These are phyloP conservation scores for Lumbricus terrestris DNA, from an alignment of 2,888 invertebrate genomes.

Conservation along the genomic window DNA sequence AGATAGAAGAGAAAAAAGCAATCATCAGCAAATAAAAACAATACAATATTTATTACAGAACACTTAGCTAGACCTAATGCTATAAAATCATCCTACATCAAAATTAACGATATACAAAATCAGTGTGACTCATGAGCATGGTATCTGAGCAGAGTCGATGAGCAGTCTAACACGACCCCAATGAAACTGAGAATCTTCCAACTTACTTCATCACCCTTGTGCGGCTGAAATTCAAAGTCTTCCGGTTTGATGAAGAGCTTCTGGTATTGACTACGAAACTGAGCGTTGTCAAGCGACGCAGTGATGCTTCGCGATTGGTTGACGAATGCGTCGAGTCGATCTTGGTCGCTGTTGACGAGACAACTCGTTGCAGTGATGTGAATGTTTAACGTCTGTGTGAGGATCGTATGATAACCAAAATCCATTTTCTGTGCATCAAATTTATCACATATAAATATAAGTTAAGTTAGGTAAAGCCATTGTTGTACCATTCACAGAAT, in stretches of 20 bases:
- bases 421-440: constrained; percentile 80
- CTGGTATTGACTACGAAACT: constrained; percentile 82
- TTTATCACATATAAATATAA: neutral
- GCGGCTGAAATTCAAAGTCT: constrained; percentile 80
- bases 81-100: neutral
- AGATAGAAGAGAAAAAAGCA: too few relatives aligned
- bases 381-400: constrained; percentile 78
- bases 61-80: too few relatives aligned
- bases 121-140: neutral
- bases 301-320: constrained; percentile 76
- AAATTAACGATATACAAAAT: neutral
- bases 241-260: constrained; percentile 84
- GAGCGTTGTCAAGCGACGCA: constrained; percentile 76
- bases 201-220: constrained; percentile 71
- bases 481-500: too few relatives aligned
- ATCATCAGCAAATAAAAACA: too few relatives aligned
- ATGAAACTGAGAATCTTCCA: neutral
- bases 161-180: neutral
- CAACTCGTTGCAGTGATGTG: constrained; percentile 80
- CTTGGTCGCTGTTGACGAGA: constrained; percentile 68
- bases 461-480: neutral
- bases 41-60: too few relatives aligned
- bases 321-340: constrained; percentile 70
- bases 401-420: constrained; percentile 89
- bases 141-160: neutral